Evolutionary conservation across 2,797 vertebrate genomes (phyloP).

Genomic region (Parauchenoglanis ngamensis): DNA sequence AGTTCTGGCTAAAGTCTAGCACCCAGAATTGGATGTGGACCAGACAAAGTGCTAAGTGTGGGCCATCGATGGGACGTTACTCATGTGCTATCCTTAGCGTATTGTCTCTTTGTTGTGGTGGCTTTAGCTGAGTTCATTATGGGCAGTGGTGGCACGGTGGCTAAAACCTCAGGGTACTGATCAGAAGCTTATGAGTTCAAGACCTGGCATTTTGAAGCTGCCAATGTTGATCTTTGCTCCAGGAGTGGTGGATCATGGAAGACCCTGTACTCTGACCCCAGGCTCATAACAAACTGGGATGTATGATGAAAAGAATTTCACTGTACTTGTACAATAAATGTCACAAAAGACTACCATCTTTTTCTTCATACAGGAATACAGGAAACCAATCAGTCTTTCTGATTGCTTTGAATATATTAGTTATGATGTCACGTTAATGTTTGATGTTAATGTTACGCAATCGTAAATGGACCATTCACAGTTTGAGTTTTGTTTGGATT

Average conservation of each 20-base stretch:
- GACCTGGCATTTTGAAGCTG: background rate
- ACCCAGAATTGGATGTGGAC: background rate
- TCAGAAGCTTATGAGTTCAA: background rate
- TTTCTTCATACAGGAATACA: background rate
- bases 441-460: background rate
- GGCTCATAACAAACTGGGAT: background rate
- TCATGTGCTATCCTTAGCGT: background rate
- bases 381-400: background rate
- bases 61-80: background rate
- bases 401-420: background rate
- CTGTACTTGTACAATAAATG: background rate
- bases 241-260: background rate
- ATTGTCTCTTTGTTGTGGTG: background rate
- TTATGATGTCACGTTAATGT: background rate
- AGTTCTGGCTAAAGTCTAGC: background rate
- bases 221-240: background rate
- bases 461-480: background rate
- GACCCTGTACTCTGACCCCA: background rate
- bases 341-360: background rate
- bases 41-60: background rate
- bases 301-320: background rate
- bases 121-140: background rate
- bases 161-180: background rate
- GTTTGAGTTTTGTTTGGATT: background rate
- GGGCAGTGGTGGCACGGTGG: background rate